Evolutionary conservation across 92 coral and sea anemone genomes (phyloP).

Genomic region (Porites rus): DNA sequence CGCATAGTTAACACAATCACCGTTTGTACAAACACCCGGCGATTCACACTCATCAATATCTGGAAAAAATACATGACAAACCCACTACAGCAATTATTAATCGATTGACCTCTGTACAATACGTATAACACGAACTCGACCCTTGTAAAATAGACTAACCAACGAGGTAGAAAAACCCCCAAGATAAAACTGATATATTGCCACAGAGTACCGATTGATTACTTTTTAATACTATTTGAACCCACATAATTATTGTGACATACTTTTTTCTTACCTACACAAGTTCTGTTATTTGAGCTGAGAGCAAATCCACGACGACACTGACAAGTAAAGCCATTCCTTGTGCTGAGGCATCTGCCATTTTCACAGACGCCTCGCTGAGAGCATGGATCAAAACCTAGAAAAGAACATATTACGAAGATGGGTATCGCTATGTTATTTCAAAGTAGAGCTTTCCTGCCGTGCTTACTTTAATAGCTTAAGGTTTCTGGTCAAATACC

Average conservation of each 20-base stretch:
- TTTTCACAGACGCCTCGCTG: slow-evolving; percentile 66
- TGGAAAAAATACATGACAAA: background rate
- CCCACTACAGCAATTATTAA: no score
- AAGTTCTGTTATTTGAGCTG: slow-evolving; percentile 43
- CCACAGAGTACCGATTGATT: background rate
- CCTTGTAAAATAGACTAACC: no score
- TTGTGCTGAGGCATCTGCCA: slow-evolving; percentile 70
- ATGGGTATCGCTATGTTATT: no score
- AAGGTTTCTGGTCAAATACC: no score
- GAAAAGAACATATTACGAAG: background rate
- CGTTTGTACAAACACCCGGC: slow-evolving; percentile 67
- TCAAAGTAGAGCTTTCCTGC: no score
- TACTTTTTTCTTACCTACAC: slow-evolving; percentile 46
- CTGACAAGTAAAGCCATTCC: slow-evolving; percentile 65
- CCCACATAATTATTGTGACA: no score
- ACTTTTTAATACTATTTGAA: background rate
- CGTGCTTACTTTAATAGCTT: no score
- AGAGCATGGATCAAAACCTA: slow-evolving; percentile 73
- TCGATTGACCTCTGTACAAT: no score
- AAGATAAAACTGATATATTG: background rate
- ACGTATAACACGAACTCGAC: no score
- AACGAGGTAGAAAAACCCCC: no score
- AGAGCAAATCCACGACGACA: slow-evolving; percentile 65
- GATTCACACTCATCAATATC: slow-evolving; percentile 86
- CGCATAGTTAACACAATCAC: slow-evolving; percentile 69